Evolutionary conservation across 2,113 vertebrate genomes (phyloP), one percentile per base, ranked within the genome.

Genomic region (Bos javanicus): DNA sequence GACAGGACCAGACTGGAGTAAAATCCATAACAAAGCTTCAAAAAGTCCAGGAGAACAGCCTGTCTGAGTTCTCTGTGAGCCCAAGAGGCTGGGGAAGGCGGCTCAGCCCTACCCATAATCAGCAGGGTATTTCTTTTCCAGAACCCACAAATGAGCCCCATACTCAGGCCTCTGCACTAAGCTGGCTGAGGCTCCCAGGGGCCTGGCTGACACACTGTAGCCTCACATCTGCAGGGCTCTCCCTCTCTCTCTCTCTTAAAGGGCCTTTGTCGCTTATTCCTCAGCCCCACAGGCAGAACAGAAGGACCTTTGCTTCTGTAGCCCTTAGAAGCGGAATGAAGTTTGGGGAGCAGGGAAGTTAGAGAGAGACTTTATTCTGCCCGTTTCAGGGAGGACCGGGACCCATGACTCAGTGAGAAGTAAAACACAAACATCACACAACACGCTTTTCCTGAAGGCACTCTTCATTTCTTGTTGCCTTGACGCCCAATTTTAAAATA

Each of bases 181-280:
- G 74, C 59, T 0, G 0, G 87, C 62, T 25, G 39, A 10, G 57
- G 36, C 87, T 36, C 96, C 76, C 0, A 0, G 5, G 71, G 91
- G 86, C 56, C 85, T 1, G 39, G 50, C 95, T 33, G n/a, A 8
- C 62, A 56, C 94, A 89, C 97, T 80, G 81, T 30, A 98, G 87
- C 89, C 6, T 1, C 98, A 97, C 98, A 99, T 98, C 96, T 98
- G 97, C 94, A 98, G 85, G 83, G 50, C 83, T 92, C 80, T 81
- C 21, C 12, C 85, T 74, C n/a, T 17, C 43, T 30, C 43, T n/a
- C 1, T 95, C 10, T 0, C 46, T 96, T 90, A 82, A 98, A 94
- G 90, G 85, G 88, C 67, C 97, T 89, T 85, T 97, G 95, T 98
- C 81, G 9, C 86, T 97, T 81, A 89, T 67, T 90, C 84, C 56